phyloP scores from a whole-genome alignment of 2,797 vertebrate species.

The Danio kyathit region DNA sequence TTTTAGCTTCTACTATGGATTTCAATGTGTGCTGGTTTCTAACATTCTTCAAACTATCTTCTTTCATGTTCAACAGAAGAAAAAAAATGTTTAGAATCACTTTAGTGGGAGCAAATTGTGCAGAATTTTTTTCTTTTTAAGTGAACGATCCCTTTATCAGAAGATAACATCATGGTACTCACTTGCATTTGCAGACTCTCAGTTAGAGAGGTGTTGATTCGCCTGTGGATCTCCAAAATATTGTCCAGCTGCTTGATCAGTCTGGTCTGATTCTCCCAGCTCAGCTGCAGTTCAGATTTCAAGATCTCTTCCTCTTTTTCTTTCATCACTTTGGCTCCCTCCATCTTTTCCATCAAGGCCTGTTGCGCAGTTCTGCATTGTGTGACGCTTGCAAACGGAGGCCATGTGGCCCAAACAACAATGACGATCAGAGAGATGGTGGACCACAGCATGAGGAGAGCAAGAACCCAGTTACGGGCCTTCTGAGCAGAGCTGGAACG shows the following conservation, averaged over 20 bases:
- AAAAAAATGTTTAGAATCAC: no score
- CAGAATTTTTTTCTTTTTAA: no score
- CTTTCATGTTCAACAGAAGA: no score
- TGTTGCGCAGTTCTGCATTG: slow-evolving; percentile 45
- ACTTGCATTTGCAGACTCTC: slow-evolving; percentile 53
- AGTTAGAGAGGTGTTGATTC: slow-evolving; percentile 35
- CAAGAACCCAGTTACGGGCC: slow-evolving; percentile 51
- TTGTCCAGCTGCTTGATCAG: slow-evolving; percentile 39
- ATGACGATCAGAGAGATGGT: slow-evolving; percentile 63
- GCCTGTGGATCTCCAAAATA: slow-evolving; percentile 23
- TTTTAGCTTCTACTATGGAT: no score
- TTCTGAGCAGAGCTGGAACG: slow-evolving; percentile 45
- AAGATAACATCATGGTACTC: background rate
- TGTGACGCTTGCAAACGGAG: slow-evolving; percentile 24
- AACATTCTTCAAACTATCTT: no score
- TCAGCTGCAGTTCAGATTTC: slow-evolving; percentile 26
- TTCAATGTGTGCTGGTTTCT: no score
- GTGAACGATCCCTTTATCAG: background rate
- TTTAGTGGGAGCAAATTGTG: no score
- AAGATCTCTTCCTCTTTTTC: slow-evolving; percentile 45
- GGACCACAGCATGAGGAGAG: slow-evolving; percentile 61
- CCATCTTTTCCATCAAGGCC: slow-evolving; percentile 49
- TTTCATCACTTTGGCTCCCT: slow-evolving; percentile 40
- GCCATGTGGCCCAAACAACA: slow-evolving; percentile 62
- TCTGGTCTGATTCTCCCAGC: slow-evolving; percentile 38